A percentile compares a stretch with the other conserved stretches of the same genome.
These are phyloP conservation scores for Exephanes ischioxanthus DNA, from an alignment of 2,888 invertebrate species.

Conservation along the genomic window DNA sequence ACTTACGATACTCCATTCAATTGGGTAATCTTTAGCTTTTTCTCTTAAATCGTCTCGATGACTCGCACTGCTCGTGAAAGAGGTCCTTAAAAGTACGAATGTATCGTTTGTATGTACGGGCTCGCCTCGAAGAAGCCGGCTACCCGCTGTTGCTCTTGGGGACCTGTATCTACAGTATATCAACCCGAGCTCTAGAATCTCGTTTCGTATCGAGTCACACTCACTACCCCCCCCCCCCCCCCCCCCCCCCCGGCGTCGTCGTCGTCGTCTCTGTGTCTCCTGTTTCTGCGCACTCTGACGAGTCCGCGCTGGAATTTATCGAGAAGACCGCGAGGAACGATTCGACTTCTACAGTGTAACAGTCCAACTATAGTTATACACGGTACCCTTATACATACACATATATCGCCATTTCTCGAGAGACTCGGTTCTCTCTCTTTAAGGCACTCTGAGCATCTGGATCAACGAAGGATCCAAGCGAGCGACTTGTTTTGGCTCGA, in stretches of 20 bases:
- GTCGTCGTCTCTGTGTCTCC: slow-evolving; percentile 9
- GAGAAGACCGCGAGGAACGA: slow-evolving; percentile 54
- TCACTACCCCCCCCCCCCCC: not conserved
- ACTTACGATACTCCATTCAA: not conserved
- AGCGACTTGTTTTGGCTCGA: slow-evolving; percentile 39
- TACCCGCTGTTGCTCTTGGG: slow-evolving; percentile 15
- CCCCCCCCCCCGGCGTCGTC: too few relatives aligned
- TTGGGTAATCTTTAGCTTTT: slow-evolving; percentile 33
- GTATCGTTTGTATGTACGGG: slow-evolving; percentile 43
- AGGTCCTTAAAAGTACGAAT: slow-evolving; percentile 63
- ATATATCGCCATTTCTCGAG: slow-evolving; percentile 47
- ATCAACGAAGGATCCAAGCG: slow-evolving; percentile 36
- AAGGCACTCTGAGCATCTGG: slow-evolving; percentile 52
- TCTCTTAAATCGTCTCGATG: slow-evolving; percentile 29
- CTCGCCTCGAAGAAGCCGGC: slow-evolving; percentile 50
- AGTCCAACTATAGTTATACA: slow-evolving; percentile 21
- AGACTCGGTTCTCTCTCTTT: slow-evolving; percentile 36
- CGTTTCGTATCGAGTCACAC: slow-evolving; percentile 38
- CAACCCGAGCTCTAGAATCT: slow-evolving; percentile 48
- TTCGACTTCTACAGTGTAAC: slow-evolving; percentile 20
- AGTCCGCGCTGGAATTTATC: slow-evolving; percentile 61
- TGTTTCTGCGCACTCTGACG: slow-evolving; percentile 37
- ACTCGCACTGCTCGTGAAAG: slow-evolving; percentile 17
- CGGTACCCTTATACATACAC: slow-evolving; percentile 22
- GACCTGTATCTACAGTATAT: slow-evolving; percentile 24